These are phyloP conservation scores for Leptoteleia sp. DNA, from an alignment of 1,140 invertebrate species.

Conservation along the genomic window DNA sequence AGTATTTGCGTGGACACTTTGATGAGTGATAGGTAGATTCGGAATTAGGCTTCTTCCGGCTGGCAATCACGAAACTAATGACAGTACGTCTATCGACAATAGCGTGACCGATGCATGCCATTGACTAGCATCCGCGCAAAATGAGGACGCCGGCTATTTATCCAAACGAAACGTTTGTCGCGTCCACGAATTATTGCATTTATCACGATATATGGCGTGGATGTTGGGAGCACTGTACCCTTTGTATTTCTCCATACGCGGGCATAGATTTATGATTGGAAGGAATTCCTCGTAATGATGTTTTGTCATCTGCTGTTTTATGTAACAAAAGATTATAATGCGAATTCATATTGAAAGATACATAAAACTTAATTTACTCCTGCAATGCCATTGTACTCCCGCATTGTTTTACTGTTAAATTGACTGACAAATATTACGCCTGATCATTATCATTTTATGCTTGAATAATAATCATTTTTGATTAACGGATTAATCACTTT, in stretches of 20 bases:
- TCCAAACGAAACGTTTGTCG: slow-evolving; percentile 66
- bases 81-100: slow-evolving; percentile 68
- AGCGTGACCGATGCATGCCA: slow-evolving; percentile 58
- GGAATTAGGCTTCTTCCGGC: slow-evolving; percentile 65
- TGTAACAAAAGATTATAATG: slow-evolving; percentile 48
- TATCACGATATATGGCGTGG: slow-evolving; percentile 46
- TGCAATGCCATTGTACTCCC: slow-evolving; percentile 15
- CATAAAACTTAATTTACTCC: slow-evolving; percentile 50
- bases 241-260: slow-evolving; percentile 46
- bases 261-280: slow-evolving; percentile 60
- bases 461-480: slow-evolving; percentile 3
- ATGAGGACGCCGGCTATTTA: slow-evolving; percentile 63
- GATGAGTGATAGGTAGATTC: slow-evolving; percentile 49
- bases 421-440: slow-evolving; percentile 9
- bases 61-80: slow-evolving; percentile 60
- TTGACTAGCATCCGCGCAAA: slow-evolving; percentile 64
- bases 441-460: slow-evolving; percentile 17
- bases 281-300: slow-evolving; percentile 50
- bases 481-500: too few species aligned
- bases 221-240: slow-evolving; percentile 34
- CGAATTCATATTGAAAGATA: slow-evolving; percentile 46
- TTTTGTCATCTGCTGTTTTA: slow-evolving; percentile 52
- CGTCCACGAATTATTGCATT: slow-evolving; percentile 63
- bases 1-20: slow-evolving; percentile 38
- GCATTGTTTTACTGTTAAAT: slow-evolving; percentile 19